Evolutionary conservation across 92 coral and sea anemone genomes (phyloP).

Genomic region (Isaurus tuberculatus): DNA sequence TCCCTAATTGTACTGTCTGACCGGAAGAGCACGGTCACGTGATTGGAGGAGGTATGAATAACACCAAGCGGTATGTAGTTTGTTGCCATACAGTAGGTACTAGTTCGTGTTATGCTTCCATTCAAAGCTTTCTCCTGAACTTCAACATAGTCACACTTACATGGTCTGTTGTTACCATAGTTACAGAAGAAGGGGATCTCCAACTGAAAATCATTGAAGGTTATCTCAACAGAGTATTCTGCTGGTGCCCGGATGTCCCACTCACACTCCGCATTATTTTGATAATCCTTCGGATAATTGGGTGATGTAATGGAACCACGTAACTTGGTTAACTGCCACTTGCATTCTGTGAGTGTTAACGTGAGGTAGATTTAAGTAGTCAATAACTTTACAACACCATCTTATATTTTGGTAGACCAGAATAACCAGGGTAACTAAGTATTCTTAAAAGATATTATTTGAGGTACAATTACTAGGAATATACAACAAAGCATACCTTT

Average conservation of each 20-base stretch:
- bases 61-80: slow-evolving; percentile 8
- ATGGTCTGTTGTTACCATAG: background rate
- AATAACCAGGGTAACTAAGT: no score
- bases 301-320: slow-evolving; percentile 37
- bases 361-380: no score
- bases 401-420: no score
- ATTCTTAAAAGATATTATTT: no score
- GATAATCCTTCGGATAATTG: slow-evolving; percentile 18
- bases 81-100: slow-evolving; percentile 20
- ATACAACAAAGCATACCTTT: no score
- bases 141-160: slow-evolving; percentile 26
- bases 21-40: slow-evolving; percentile 43
- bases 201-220: slow-evolving; percentile 33
- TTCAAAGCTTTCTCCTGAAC: background rate
- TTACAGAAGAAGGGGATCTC: slow-evolving; percentile 7
- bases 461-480: no score
- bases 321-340: slow-evolving; percentile 34
- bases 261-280: slow-evolving; percentile 31
- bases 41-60: background rate
- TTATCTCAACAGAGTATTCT: slow-evolving; percentile 19
- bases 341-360: slow-evolving; percentile 18
- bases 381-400: no score
- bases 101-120: background rate
- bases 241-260: slow-evolving; percentile 42
- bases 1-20: background rate